A percentile compares a stretch with the other conserved stretches of the same genome.
Evolutionary conservation across 2,888 invertebrate genomes (phyloP).

Genomic region (Lampropteryx suffumata): DNA sequence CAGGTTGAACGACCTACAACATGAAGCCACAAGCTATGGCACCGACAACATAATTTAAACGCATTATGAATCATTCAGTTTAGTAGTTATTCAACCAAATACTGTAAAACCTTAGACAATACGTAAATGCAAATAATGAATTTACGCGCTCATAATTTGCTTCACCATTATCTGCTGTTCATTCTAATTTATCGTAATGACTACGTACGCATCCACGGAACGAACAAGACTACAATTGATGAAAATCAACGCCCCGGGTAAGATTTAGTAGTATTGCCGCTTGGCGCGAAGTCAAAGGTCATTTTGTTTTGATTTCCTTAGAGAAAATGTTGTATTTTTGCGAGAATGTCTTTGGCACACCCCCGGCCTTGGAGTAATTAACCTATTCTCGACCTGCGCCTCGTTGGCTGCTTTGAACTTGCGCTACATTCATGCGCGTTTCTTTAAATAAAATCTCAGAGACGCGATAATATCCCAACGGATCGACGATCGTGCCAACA

Average conservation of each 20-base stretch:
- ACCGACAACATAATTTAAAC: constrained; percentile 51
- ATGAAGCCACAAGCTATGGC: constrained; percentile 53
- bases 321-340: constrained; percentile 36
- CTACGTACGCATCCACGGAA: constrained; percentile 8
- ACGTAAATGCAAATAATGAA: constrained; percentile 13
- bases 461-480: constrained; percentile 51
- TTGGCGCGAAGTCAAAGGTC: constrained; percentile 47
- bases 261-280: constrained; percentile 30
- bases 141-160: constrained; percentile 22
- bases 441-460: constrained; percentile 70
- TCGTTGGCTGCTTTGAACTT: constrained; percentile 71
- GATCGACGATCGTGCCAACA: constrained; percentile 63
- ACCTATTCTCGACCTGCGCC: constrained; percentile 65
- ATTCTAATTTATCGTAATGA: constrained; percentile 21
- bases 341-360: constrained; percentile 47
- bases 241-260: constrained; percentile 18
- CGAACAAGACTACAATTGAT: constrained; percentile 13
- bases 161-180: constrained; percentile 14
- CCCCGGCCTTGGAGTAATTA: constrained; percentile 75
- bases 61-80: constrained; percentile 52
- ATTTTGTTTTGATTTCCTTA: constrained; percentile 48
- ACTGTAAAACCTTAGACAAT: constrained; percentile 15
- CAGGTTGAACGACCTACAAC: constrained; percentile 65
- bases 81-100: constrained; percentile 47
- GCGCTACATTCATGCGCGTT: constrained; percentile 67